Evolutionary conservation across 1,140 invertebrate species (phyloP), one percentile per base, ranked within the genome.

Genomic region (Planococcus citri): DNA sequence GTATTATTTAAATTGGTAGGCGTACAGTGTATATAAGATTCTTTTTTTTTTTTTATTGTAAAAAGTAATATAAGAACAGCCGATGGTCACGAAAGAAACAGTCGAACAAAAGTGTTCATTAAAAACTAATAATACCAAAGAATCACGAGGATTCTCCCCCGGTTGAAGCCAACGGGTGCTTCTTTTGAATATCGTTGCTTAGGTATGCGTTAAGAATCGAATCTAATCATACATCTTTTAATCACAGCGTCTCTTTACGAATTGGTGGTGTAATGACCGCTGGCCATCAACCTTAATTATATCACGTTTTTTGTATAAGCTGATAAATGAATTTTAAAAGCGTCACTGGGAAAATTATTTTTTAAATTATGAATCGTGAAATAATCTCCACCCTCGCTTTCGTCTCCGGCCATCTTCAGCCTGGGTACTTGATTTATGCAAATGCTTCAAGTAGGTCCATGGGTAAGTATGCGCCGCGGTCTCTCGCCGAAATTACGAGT

Each of bases 211-310:
- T 64, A 64, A 64, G 60, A 64, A 64, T 64, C 17, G 25, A 64
- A 64, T 64, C 60, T 64, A 64, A 25, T 64, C 60, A 64, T 64
- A 27, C 20, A 64, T 64, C 60, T 64, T 64, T 64, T 64, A 64
- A 64, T 64, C 60, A 64, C 60, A 27, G 25, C 22, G 22, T 20
- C 21, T 64, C 25, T 25, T 64, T 27, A 64, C 21, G 21, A 27
- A 64, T 24, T 14, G 22, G 22, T 64, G 25, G 25, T 64, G 25
- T 27, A 64, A 25, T 64, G 60, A 64, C 60, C 60, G 60, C 60
- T 64, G 60, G 60, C 60, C 60, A 64, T 64, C 60, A 27, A 64
- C 60, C 10, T 64, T 64, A 64, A 64, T 64, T 64, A 64, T 27
- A 64, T 64, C 60, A 64, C 60, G 60, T 27, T 64, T 64, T 64